Evolutionary conservation across 1,140 invertebrate genomes (phyloP), one percentile per base, ranked within the genome.

Genomic region (Achatina immaculata): DNA sequence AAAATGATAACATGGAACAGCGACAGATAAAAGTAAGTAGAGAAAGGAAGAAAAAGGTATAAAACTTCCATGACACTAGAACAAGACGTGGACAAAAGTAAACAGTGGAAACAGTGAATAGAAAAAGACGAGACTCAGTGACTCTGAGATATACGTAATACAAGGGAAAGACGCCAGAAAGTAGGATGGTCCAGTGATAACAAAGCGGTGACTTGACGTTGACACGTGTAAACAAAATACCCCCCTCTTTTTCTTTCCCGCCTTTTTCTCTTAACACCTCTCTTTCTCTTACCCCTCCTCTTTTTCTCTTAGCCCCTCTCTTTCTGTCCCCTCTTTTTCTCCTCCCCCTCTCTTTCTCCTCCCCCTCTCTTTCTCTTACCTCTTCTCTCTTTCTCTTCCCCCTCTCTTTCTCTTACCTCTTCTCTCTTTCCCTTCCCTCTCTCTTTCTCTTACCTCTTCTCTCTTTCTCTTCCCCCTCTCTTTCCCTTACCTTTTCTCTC

Each of bases 251-350:
- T n/a, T 45, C 42, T 21, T 36, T 45, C 42, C 34, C 36, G 24
- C 24, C 24, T 24, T 38, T 40, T 34, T 71, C 36, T 71, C 68
- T 71, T 38, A 38, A 34, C 42, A 24, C 36, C 68, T 71, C 9
- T 73, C 71, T 45, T 42, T 73, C 71, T 36, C 42, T 73, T 36
- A 28, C 28, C 9, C 43, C 71, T 55, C 55, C n/a, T n/a, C 45
- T 55, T 28, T 42, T 45, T 48, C 42, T 55, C 43, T 55, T 11
- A n/a, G 42, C 55, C n/a, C 24, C n/a, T 51, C 7, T 51, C 43
- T 51, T 24, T n/a, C 7, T 74, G 24, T 42, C 19, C 34, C 45
- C 55, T 45, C 55, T 28, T 51, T 1, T 55, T 28, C 38, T 45
- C 38, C 9, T 31, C 45, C 51, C 28, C 51, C 45, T 55, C 45